phyloP scores from a whole-genome alignment of 2,113 vertebrate species.

The Lophochroa leadbeateri region DNA sequence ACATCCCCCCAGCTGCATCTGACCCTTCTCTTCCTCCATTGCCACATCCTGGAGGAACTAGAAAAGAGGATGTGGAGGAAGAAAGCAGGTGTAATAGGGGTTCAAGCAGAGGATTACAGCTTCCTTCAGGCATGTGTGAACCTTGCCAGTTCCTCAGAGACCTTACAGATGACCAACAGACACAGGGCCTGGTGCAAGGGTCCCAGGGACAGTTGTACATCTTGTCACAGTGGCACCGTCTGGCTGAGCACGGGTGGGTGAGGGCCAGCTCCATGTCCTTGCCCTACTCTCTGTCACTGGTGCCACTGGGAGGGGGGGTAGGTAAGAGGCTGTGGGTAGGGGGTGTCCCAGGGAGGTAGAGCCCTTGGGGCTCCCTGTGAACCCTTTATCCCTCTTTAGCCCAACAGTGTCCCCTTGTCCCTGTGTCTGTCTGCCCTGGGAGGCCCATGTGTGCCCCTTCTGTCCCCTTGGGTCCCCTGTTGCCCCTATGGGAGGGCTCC shows the following conservation, averaged over 20 bases:
- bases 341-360: neutral
- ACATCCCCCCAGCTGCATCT: neutral
- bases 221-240: rapidly evolving
- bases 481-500: neutral
- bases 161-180: neutral
- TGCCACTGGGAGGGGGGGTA: neutral
- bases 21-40: neutral
- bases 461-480: neutral
- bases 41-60: neutral
- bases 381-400: neutral
- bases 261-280: neutral
- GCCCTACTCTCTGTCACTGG: neutral
- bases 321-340: neutral
- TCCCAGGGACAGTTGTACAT: rapidly evolving
- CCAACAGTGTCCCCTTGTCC: neutral
- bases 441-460: neutral
- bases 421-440: neutral
- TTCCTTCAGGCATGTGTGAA: neutral
- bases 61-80: neutral
- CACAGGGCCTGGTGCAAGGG: neutral
- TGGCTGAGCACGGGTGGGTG: neutral
- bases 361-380: neutral
- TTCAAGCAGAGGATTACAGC: neutral
- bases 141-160: neutral
- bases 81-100: neutral